Evolutionary conservation across 2,797 vertebrate genomes (phyloP).

Genomic region (Molossus molossus): DNA sequence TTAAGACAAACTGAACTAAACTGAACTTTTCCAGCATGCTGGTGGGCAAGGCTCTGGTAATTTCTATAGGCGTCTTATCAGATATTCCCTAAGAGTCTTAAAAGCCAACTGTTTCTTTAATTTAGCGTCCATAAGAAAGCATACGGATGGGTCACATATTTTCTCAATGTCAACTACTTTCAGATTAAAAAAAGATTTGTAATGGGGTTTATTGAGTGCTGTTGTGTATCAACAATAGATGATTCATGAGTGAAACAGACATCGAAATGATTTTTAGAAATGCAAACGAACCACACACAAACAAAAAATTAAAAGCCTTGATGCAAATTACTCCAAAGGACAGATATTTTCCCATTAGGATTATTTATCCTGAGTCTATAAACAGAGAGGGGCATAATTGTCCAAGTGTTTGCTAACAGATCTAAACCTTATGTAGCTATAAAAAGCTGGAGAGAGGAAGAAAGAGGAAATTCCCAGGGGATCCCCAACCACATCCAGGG

Average conservation of each 20-base stretch:
- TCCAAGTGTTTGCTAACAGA: conserved; percentile 83
- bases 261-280: conserved; percentile 82
- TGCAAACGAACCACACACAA: conserved; percentile 63
- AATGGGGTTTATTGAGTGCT: conserved; percentile 70
- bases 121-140: conserved; percentile 62
- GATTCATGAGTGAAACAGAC: conserved; percentile 74
- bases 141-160: conserved; percentile 38
- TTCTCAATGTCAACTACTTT: conserved; percentile 74
- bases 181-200: conserved; percentile 75
- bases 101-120: conserved; percentile 57
- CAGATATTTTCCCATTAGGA: conserved; percentile 82
- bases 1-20: background rate
- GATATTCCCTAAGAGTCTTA: conserved; percentile 17
- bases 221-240: conserved; percentile 75
- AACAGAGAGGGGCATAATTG: conserved; percentile 81
- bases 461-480: conserved; percentile 84
- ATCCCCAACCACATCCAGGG: conserved; percentile 75
- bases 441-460: conserved; percentile 80
- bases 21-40: background rate
- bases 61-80: conserved; percentile 52
- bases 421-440: conserved; percentile 82
- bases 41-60: background rate
- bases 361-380: conserved; percentile 81
- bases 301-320: conserved; percentile 78
- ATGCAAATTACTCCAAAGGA: conserved; percentile 77